phyloP scores from a whole-genome alignment of 2,797 vertebrate species.

The Sparidentex hasta region DNA sequence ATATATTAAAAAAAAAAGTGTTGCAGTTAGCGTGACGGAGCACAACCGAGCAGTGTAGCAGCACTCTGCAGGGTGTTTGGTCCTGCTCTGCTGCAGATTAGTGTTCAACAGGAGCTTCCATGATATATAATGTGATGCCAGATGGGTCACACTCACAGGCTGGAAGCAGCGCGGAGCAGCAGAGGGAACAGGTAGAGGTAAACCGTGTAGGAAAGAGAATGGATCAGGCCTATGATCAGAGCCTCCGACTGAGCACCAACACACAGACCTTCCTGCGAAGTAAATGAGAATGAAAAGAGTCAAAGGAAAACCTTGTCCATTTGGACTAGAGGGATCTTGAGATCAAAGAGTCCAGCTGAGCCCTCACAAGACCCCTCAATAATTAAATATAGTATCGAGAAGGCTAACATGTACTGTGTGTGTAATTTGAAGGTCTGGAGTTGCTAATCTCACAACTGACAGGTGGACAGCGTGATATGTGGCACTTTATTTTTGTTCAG shows the following conservation, averaged over 20 bases:
- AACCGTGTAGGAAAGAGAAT: constrained; percentile 17
- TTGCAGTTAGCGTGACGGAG: constrained; percentile 14
- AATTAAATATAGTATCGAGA: neutral
- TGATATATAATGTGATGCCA: constrained; percentile 48
- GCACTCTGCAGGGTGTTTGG: constrained; percentile 25
- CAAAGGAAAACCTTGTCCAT: constrained; percentile 39
- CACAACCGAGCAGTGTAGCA: constrained; percentile 6
- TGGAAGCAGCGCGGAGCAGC: constrained; percentile 25
- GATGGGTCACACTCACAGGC: constrained; percentile 42
- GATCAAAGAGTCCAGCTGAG: constrained; percentile 15
- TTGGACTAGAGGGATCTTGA: constrained; percentile 5
- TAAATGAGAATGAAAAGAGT: constrained; percentile 49
- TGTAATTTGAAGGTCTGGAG: constrained; percentile 3
- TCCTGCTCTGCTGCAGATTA: constrained; percentile 15
- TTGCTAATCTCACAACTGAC: constrained; percentile 1
- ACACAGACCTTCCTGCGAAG: constrained; percentile 33
- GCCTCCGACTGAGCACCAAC: constrained; percentile 31
- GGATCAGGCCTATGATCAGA: constrained; percentile 12
- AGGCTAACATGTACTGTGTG: neutral
- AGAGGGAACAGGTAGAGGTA: constrained; percentile 29
- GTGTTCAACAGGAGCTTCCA: constrained; percentile 39
- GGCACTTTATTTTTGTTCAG: constrained; percentile 27
- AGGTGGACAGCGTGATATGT: neutral
- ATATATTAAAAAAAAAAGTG: neutral
- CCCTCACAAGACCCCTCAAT: neutral